These are phyloP conservation scores for Neosilurus mollespiculum DNA, from an alignment of 2,797 vertebrate genomes.

Conservation along the genomic window DNA sequence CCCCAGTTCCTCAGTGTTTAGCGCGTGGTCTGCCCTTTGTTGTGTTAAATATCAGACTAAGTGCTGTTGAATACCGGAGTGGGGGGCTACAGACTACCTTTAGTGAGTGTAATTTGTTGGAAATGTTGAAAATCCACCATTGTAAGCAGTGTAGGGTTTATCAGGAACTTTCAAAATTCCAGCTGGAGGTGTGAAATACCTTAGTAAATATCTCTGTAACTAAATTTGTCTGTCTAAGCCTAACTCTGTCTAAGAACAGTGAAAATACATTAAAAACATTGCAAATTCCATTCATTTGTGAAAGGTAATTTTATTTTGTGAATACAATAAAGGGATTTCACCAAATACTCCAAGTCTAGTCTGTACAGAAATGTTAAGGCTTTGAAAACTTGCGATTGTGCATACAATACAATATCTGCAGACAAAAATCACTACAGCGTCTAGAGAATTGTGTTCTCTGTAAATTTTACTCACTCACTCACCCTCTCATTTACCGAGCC, in stretches of 20 bases:
- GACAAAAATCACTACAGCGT: background rate
- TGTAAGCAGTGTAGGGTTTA: background rate
- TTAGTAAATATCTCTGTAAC: background rate
- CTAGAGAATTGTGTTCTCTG: background rate
- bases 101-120: background rate
- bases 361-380: background rate
- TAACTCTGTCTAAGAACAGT: background rate
- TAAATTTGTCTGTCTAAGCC: background rate
- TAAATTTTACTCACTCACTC: too few relatives aligned
- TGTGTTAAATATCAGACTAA: constrained; percentile 16
- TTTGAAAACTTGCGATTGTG: background rate
- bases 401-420: background rate
- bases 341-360: background rate
- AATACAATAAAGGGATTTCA: background rate
- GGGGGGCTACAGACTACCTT: background rate
- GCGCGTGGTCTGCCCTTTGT: constrained; percentile 12
- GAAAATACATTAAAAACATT: background rate
- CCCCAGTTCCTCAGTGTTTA: background rate
- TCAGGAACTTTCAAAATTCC: constrained; percentile 60
- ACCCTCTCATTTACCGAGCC: too few relatives aligned
- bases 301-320: background rate
- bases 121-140: background rate
- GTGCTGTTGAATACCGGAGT: background rate
- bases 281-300: background rate
- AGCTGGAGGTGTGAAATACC: constrained; percentile 56